Evolutionary conservation across 2,113 vertebrate genomes (phyloP), one percentile per base, ranked within the genome.

Genomic region (Athene noctua): DNA sequence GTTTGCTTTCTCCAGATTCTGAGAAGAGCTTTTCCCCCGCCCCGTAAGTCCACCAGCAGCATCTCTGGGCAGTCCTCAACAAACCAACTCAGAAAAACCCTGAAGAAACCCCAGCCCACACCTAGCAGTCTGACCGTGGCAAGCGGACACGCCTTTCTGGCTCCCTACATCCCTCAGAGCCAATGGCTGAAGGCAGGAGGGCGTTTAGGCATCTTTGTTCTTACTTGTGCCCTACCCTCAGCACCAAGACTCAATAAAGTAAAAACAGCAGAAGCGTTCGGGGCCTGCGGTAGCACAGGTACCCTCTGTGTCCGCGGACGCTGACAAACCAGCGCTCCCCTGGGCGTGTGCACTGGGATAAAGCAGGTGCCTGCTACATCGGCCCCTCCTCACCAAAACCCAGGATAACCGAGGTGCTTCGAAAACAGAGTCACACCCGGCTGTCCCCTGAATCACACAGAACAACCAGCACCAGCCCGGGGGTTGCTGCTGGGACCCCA

Each of bases 271-370:
- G 32, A 26, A 42, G n/a, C 0, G 4, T 6, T 9, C 8, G 3
- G 57, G 5, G 6, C 11, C 13, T 15, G 36, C n/a, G 42, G n/a
- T 0, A 10, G 18, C 1, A 30, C n/a, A 13, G 67, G 49, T 13
- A 1, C 12, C 9, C 34, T 15, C 18, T 34, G 54, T 26, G 21
- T 2, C 38, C 18, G 3, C 0, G 5, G 3, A 5, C 34, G 4
- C 0, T 3, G 10, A 38, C 54, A 55, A n/a, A 46, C 34, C 67
- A 47, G 36, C 0, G 4, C 38, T 36, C 42, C 8, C 55, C n/a
- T 4, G 21, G 1, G 47, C 25, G 0, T 0, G 9, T 11, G 22
- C 12, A 36, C 32, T 66, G 18, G 18, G 30, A 15, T 29, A 32
- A 52, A 40, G 36, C 11, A 27, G 8, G 20, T 27, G 36, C 3